phyloP scores from a whole-genome alignment of 2,888 invertebrate species.

The Tetragonula carbonaria region DNA sequence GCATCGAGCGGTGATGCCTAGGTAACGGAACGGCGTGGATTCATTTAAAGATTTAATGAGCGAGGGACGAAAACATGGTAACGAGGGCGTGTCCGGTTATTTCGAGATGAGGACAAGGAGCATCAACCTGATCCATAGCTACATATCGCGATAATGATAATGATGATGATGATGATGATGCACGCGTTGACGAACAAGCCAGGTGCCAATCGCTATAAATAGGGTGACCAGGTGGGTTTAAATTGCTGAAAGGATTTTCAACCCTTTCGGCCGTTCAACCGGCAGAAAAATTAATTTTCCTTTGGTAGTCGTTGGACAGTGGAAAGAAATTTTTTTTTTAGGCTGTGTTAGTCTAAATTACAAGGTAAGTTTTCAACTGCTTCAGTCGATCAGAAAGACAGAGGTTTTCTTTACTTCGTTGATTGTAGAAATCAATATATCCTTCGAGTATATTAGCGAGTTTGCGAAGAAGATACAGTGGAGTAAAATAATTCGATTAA shows the following conservation, averaged over 20 bases:
- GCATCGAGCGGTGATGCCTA: neutral
- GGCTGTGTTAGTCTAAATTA: too few relatives aligned
- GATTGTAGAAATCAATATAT: too few relatives aligned
- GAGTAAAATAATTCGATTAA: too few relatives aligned
- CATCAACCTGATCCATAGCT: constrained; percentile 61
- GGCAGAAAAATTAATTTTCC: neutral
- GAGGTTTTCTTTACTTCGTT: too few relatives aligned
- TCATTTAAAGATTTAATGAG: constrained; percentile 53
- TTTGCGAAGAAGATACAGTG: too few relatives aligned
- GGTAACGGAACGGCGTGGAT: constrained; percentile 9
- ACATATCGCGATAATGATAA: constrained; percentile 1
- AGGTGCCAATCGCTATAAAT: neutral
- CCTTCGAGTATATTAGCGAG: too few relatives aligned
- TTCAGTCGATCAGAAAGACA: too few relatives aligned
- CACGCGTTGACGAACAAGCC: neutral
- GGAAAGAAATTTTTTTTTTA: too few relatives aligned
- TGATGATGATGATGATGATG: neutral
- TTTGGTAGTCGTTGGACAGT: too few relatives aligned
- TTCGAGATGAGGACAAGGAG: constrained; percentile 67
- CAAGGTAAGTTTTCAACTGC: too few relatives aligned
- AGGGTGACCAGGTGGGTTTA: neutral
- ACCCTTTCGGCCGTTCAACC: neutral
- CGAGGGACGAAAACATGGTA: constrained; percentile 60
- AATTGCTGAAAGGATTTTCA: neutral
- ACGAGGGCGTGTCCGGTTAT: constrained; percentile 66